A percentile compares a stretch with the other conserved stretches of the same genome.
Evolutionary conservation across 2,113 vertebrate genomes (phyloP).

Genomic region (Tenebrosternarchus preto): DNA sequence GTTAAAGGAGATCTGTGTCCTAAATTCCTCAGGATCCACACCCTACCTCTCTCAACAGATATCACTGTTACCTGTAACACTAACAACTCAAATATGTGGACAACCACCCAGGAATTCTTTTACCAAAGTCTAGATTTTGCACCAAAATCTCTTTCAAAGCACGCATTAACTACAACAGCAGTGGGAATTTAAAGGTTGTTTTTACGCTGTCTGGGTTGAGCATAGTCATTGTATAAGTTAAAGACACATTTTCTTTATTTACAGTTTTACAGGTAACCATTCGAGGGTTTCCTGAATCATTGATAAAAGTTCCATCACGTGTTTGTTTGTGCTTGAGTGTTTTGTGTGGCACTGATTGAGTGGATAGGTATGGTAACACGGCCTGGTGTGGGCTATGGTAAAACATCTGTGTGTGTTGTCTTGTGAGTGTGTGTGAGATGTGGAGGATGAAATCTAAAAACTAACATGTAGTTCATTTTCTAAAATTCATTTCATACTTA

Average conservation of each 20-base stretch:
- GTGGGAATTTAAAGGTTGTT: not conserved
- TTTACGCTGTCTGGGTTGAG: not conserved
- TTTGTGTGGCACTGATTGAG: not conserved
- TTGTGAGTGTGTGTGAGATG: not conserved
- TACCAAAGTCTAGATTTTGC: not conserved
- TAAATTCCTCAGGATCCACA: no score
- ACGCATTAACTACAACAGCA: constrained; percentile 2
- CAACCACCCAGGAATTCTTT: not conserved
- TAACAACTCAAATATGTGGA: not conserved
- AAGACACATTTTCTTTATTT: not conserved
- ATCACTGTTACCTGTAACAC: not conserved
- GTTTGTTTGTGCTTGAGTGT: not conserved
- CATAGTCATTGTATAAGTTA: not conserved
- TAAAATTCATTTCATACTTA: not conserved
- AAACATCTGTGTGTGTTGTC: not conserved
- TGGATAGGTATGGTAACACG: not conserved
- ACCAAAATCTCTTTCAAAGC: not conserved
- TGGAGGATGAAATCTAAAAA: no score
- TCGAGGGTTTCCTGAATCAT: not conserved
- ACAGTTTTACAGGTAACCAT: not conserved
- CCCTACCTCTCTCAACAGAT: not conserved
- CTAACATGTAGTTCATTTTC: not conserved
- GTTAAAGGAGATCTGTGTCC: no score
- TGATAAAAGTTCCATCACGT: not conserved
- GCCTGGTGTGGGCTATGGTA: not conserved